phyloP scores from a whole-genome alignment of 2,113 vertebrate species.

The Ivindomyrus marchei region DNA sequence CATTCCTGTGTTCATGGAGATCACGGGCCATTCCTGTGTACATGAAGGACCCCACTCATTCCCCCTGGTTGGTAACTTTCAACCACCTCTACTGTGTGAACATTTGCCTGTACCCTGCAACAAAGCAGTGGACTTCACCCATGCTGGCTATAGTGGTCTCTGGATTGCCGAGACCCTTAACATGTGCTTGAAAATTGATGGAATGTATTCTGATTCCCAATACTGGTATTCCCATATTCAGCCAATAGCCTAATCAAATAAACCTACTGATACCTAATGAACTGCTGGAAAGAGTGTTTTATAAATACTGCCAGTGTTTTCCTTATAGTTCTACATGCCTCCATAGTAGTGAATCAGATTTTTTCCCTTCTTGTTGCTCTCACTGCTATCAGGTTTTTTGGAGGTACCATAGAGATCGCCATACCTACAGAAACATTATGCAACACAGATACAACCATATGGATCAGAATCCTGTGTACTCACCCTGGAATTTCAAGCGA shows the following conservation, averaged over 20 bases:
- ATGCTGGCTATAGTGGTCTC: not conserved
- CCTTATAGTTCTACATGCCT: not conserved
- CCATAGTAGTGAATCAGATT: not conserved
- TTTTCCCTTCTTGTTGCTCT: not conserved
- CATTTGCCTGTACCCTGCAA: not conserved
- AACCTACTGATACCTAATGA: not conserved
- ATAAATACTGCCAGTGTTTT: not conserved
- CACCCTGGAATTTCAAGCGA: not conserved
- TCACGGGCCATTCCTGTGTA: not conserved
- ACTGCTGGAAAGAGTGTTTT: not conserved
- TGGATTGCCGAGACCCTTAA: not conserved
- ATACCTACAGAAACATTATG: not conserved
- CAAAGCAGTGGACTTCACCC: not conserved
- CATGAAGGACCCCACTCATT: not conserved
- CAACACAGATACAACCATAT: not conserved
- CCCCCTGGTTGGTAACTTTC: not conserved
- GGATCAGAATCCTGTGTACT: not conserved
- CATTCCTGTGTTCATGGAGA: no score
- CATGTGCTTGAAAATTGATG: not conserved
- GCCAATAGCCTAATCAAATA: not conserved
- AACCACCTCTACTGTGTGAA: not conserved
- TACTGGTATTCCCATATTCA: not conserved
- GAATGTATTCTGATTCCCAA: not conserved
- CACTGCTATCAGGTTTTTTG: not conserved
- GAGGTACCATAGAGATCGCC: not conserved